Base-by-base conservation (phyloP, 2,113 vertebrate genomes). In the Lepus timidus region DNA sequence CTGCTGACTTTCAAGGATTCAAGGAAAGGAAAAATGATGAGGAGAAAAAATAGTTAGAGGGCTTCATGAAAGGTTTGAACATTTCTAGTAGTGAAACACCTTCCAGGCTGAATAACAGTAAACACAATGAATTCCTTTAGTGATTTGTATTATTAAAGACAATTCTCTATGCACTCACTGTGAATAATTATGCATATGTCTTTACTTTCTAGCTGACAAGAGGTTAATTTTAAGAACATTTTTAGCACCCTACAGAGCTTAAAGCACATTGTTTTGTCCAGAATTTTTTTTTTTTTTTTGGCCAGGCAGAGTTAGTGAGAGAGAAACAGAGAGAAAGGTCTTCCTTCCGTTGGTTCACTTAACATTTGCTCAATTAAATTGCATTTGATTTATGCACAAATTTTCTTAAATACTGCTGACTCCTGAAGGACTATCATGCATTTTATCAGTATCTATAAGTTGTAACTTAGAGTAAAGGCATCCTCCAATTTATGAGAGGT, bases 401-500 rank as follows among this genome's bases (percentile, higher is more conserved):
- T 70, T 87, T 79, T 93, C 75, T 70, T 52, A 76, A 95, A 86
- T 79, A 52, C 12, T 58, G 0, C 71, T 85, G 55, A 65, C 13
- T 79, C 33, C 86, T 65, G 31, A 75, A 11, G 23, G 73, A 62
- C 8, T 27, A 36, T 14, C 61, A 25, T 29, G 78, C 52, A n/a
- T 88, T 84, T 91, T 71, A 39, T 64, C 31, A 65, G 33, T 78
- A 90, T 3, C 14, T 44, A 17, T 68, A 29, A 83, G 16, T 79
- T 79, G 31, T 33, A 76, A 12, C 79, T 92, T 74, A 65, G 39
- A 92, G 86, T 82, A 78, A 93, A 91, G 14, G 0, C 70, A 36
- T 92, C 89, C 71, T 81, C 81, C 91, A 90, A 94, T 90, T 96
- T 92, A 88, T 33, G 27, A 93, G 65, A 73, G 33, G 52, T 4